phyloP scores from a whole-genome alignment of 2,113 vertebrate genomes.

The Thryonomys swinderianus region DNA sequence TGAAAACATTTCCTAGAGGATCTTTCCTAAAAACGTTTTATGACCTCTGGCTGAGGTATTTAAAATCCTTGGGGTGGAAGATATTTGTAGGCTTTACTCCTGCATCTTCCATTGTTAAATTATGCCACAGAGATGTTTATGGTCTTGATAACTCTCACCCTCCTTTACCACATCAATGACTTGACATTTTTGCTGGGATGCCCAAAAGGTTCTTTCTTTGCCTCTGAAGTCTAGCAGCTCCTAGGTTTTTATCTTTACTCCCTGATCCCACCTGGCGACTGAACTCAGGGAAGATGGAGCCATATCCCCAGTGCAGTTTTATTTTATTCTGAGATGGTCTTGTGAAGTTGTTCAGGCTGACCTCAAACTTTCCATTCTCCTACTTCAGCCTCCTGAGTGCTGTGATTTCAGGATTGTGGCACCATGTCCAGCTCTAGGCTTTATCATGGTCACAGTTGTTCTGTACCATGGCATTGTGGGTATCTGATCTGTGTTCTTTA shows the following conservation, averaged over 20 bases:
- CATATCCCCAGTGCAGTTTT: not conserved
- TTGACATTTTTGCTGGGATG: not conserved
- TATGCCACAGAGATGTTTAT: not conserved
- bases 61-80: not conserved
- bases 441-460: not conserved
- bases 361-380: not conserved
- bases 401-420: not conserved
- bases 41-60: not conserved
- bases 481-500: not conserved
- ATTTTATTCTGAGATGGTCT: not conserved
- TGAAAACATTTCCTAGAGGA: not conserved
- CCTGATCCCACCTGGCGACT: not conserved
- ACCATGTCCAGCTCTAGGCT: not conserved
- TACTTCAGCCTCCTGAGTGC: not conserved
- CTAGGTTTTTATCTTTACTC: not conserved
- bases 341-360: not conserved
- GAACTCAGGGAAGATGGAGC: not conserved
- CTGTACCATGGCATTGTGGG: not conserved
- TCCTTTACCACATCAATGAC: constrained; percentile 7
- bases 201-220: not conserved
- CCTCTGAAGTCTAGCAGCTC: constrained; percentile 28
- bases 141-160: not conserved
- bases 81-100: not conserved
- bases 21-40: constrained; percentile 4
- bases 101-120: not conserved